These are phyloP conservation scores for Gopherus flavomarginatus DNA, from an alignment of 2,113 vertebrate species.

Conservation along the genomic window DNA sequence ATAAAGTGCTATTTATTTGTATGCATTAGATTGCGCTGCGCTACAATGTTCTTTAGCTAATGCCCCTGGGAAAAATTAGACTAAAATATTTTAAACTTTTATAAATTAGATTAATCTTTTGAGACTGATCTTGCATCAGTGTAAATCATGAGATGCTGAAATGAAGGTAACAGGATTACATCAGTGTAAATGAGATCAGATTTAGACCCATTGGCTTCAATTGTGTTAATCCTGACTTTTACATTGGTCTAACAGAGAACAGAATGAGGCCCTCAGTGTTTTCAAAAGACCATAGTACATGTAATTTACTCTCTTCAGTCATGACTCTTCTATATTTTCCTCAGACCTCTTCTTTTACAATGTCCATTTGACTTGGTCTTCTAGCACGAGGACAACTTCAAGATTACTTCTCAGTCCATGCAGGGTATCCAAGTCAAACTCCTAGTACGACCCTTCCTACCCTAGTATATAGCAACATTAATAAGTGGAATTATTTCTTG, in stretches of 20 bases:
- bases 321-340: not conserved
- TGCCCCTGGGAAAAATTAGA: not conserved
- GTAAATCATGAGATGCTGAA: not conserved
- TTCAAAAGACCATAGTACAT: slow-evolving; percentile 32
- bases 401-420: too few relatives aligned
- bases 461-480: slow-evolving; percentile 16
- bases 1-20: slow-evolving; percentile 3
- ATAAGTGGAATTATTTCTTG: slow-evolving; percentile 65
- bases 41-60: not conserved
- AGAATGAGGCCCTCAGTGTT: not conserved
- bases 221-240: not conserved
- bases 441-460: slow-evolving; percentile 27
- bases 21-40: not conserved
- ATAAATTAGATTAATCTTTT: not conserved
- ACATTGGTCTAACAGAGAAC: not conserved
- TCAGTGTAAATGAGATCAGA: fast-evolving
- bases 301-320: slow-evolving; percentile 55
- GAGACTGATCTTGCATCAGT: not conserved
- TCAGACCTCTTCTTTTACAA: slow-evolving; percentile 63
- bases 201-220: not conserved
- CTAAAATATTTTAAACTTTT: not conserved
- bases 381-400: too few relatives aligned
- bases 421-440: too few relatives aligned
- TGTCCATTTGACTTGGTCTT: not conserved
- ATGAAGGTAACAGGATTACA: not conserved